These are phyloP conservation scores for Aplysina aerophoba DNA, from an alignment of 37 sponge, comb jelly and placozoan genomes.

Conservation along the genomic window DNA sequence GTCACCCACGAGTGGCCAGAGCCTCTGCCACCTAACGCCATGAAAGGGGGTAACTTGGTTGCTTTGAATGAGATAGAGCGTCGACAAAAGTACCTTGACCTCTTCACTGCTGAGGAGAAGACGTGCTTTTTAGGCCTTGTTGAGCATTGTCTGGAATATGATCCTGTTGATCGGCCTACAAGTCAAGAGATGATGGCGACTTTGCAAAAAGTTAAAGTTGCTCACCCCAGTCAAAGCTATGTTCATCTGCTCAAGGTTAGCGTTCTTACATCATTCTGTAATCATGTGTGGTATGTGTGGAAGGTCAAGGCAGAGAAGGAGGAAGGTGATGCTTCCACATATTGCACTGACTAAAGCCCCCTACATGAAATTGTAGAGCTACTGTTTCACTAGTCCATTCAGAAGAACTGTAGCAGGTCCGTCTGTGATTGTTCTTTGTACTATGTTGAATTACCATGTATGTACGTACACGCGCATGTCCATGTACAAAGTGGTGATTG, in stretches of 20 bases:
- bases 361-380: too few relatives aligned
- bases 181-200: background rate
- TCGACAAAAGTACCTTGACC: conserved; percentile 33
- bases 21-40: background rate
- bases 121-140: background rate
- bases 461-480: too few relatives aligned
- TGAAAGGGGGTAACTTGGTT: background rate
- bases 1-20: conserved; percentile 48
- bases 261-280: too few relatives aligned
- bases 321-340: conserved; percentile 66
- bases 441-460: too few relatives aligned
- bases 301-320: conserved; percentile 63
- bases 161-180: conserved; percentile 32
- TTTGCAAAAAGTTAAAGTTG: background rate
- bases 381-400: background rate
- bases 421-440: too few relatives aligned
- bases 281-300: conserved; percentile 66
- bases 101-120: conserved; percentile 1
- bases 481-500: too few relatives aligned
- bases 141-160: conserved; percentile 36
- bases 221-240: too few relatives aligned
- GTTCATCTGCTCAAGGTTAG: too few relatives aligned
- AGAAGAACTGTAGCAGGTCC: background rate
- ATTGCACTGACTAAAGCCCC: too few relatives aligned
- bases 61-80: conserved; percentile 52